A percentile compares a stretch with the other conserved stretches of the same genome.
These are phyloP conservation scores for Conops quadrifasciatus DNA, from an alignment of 2,888 invertebrate species.

Conservation along the genomic window DNA sequence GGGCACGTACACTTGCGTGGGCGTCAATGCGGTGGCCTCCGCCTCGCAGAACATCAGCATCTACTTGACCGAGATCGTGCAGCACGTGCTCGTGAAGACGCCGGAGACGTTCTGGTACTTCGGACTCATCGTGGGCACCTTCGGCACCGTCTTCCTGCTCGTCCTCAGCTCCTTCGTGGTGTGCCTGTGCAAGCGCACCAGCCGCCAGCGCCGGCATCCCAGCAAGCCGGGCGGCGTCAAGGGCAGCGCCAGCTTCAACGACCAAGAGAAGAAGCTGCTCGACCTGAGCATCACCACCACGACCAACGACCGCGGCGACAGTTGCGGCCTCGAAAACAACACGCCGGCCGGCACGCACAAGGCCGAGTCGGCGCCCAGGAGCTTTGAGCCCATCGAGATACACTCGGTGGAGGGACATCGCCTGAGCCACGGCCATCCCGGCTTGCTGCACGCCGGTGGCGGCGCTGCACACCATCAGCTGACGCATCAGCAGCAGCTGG, in stretches of 20 bases:
- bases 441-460: conserved; percentile 42
- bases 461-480: conserved; percentile 38
- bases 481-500: conserved; percentile 38
- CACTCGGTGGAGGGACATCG: conserved; percentile 68
- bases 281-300: conserved; percentile 82
- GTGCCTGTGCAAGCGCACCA: conserved; percentile 67
- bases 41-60: conserved; percentile 69
- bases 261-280: conserved; percentile 86
- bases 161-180: conserved; percentile 71
- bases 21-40: conserved; percentile 64
- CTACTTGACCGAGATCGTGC: conserved; percentile 73
- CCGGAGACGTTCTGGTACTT: conserved; percentile 83
- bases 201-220: conserved; percentile 67
- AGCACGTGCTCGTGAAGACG: conserved; percentile 67
- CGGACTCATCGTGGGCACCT: conserved; percentile 76
- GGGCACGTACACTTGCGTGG: conserved; percentile 81
- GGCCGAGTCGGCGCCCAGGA: conserved; percentile 66
- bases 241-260: conserved; percentile 83
- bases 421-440: conserved; percentile 45
- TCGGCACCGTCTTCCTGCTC: conserved; percentile 72
- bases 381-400: conserved; percentile 71
- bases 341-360: conserved; percentile 67
- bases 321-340: conserved; percentile 71
- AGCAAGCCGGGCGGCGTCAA: conserved; percentile 76
- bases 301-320: conserved; percentile 71